A percentile compares a stretch with the other conserved stretches of the same genome.
Conservation (phyloP, 2,113 vertebrate species). For the Vulpes vulpes region DNA sequence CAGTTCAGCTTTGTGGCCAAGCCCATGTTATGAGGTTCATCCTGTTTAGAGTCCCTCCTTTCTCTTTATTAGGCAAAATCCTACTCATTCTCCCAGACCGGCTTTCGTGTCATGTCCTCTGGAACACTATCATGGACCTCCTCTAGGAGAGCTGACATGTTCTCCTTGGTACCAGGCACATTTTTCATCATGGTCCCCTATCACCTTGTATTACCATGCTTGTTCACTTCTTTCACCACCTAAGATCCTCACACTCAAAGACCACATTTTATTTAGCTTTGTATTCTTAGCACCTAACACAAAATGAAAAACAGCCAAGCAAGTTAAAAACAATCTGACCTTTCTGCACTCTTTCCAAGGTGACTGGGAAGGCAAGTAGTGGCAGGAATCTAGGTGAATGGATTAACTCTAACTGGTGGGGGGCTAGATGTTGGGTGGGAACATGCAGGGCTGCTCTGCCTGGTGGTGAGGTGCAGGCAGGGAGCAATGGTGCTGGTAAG, state of each 20-base stretch:
- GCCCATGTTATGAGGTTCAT: neutral
- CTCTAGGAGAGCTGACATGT: neutral
- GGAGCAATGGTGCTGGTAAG: neutral
- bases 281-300: neutral
- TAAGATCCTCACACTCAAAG: neutral
- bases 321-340: neutral
- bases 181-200: neutral
- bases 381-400: neutral
- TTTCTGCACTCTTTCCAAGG: neutral
- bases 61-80: neutral
- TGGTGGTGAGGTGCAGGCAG: neutral
- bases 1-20: neutral
- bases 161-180: neutral
- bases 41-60: neutral
- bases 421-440: neutral
- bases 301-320: neutral
- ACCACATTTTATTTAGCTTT: neutral
- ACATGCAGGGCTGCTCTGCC: neutral
- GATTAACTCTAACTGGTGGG: neutral
- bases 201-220: neutral
- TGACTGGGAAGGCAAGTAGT: neutral
- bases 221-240: neutral
- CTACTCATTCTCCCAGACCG: neutral
- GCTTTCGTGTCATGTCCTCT: neutral
- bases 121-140: neutral